A percentile compares a stretch with the other conserved stretches of the same genome.
phyloP scores from a whole-genome alignment of 1,140 invertebrate species.

The Drosophila ambigua region DNA sequence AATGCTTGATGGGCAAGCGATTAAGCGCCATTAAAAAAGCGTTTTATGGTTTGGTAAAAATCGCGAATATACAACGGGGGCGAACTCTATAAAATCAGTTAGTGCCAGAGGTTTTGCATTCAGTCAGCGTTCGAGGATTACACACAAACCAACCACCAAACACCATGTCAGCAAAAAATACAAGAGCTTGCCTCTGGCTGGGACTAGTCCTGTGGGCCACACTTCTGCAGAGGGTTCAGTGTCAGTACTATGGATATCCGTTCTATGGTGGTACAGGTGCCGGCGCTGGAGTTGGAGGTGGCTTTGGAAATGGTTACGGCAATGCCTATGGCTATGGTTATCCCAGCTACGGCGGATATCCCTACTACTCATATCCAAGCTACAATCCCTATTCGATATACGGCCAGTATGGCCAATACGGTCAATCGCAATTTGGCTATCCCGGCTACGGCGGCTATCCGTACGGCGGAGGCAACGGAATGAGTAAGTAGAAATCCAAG shows the following conservation, averaged over 20 bases:
- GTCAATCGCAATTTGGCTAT: slow-evolving; percentile 23
- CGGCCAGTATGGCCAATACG: slow-evolving; percentile 55
- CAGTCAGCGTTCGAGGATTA: slow-evolving; percentile 51
- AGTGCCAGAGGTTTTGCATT: slow-evolving; percentile 21
- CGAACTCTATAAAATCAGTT: slow-evolving; percentile 57
- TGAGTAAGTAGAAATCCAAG: slow-evolving; percentile 60
- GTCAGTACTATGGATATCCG: slow-evolving; percentile 64
- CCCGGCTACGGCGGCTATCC: slow-evolving; percentile 61
- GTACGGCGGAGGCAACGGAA: slow-evolving; percentile 58
- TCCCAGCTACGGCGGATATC: slow-evolving; percentile 54
- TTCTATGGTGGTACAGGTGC: slow-evolving; percentile 47
- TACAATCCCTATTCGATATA: slow-evolving; percentile 50
- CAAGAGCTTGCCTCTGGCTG: slow-evolving; percentile 37
- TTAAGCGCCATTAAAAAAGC: slow-evolving; percentile 73
- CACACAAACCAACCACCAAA: slow-evolving; percentile 20
- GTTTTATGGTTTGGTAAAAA: slow-evolving; percentile 42
- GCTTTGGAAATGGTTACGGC: slow-evolving; percentile 37
- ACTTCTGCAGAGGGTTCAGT: slow-evolving; percentile 33
- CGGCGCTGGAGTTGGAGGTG: slow-evolving; percentile 26
- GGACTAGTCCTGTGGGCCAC: slow-evolving; percentile 24
- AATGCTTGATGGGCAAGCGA: slow-evolving; percentile 51
- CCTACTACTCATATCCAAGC: slow-evolving; percentile 45
- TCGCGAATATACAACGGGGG: slow-evolving; percentile 6
- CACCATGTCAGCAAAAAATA: slow-evolving; percentile 28
- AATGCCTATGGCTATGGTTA: slow-evolving; percentile 39